These are phyloP conservation scores for Plusia festucae DNA, from an alignment of 2,888 invertebrate species.

Conservation along the genomic window DNA sequence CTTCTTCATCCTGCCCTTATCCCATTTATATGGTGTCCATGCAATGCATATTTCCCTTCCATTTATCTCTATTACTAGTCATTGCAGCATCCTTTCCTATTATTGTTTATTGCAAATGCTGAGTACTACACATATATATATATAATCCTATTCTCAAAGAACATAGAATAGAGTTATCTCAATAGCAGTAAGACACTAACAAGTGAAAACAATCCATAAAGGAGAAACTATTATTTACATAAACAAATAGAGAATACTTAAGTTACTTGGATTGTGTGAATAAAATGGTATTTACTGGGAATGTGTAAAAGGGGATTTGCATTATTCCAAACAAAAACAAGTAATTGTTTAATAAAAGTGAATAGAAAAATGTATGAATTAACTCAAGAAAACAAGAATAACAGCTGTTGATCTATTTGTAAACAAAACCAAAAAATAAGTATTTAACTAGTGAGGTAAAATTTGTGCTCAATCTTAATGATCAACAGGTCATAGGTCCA, in stretches of 20 bases:
- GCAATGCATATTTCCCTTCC: too few relatives aligned
- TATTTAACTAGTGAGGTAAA: neutral
- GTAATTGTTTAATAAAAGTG: neutral
- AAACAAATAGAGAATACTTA: conserved; percentile 4
- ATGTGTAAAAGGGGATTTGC: neutral
- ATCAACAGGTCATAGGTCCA: conserved; percentile 9
- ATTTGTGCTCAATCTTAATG: neutral
- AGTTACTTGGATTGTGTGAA: conserved; percentile 1
- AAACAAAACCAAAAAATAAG: neutral
- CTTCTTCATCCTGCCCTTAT: too few relatives aligned
- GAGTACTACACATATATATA: neutral
- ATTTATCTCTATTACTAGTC: too few relatives aligned
- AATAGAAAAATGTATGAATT: neutral
- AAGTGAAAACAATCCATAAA: conserved; percentile 4
- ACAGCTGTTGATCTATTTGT: neutral
- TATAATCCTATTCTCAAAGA: neutral
- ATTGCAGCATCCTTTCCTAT: too few relatives aligned
- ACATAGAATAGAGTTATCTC: neutral
- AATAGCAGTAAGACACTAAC: neutral
- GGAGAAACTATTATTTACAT: conserved; percentile 1
- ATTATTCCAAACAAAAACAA: neutral
- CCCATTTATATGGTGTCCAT: too few relatives aligned
- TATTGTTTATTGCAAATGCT: neutral
- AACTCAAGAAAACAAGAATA: neutral
- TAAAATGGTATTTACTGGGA: neutral